phyloP scores from a whole-genome alignment of 2,797 vertebrate genomes.

The Erpetoichthys calabaricus region DNA sequence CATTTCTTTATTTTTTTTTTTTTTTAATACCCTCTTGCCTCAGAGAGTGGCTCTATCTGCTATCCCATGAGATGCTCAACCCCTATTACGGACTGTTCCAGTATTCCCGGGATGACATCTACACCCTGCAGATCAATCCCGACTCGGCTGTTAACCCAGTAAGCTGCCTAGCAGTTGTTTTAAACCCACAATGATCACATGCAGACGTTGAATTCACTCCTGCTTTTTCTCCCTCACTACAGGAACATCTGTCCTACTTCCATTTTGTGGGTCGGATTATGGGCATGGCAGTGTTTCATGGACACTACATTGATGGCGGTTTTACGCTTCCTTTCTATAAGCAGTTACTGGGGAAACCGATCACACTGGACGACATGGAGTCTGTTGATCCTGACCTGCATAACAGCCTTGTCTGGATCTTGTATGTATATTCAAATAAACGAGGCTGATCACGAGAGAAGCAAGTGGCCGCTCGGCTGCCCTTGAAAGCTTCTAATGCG shows the following conservation, averaged over 20 bases:
- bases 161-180: slow-evolving; percentile 16
- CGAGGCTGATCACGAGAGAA: no score
- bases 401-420: slow-evolving; percentile 96
- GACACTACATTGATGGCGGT: slow-evolving; percentile 93
- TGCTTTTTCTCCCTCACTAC: slow-evolving; percentile 14
- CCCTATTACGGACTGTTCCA: slow-evolving; percentile 96
- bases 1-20: not conserved
- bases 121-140: slow-evolving; percentile 91
- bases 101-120: slow-evolving; percentile 93
- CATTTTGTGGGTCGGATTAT: slow-evolving; percentile 94
- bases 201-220: no score
- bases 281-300: slow-evolving; percentile 96
- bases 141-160: slow-evolving; percentile 95
- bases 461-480: not conserved
- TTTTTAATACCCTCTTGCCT: not conserved
- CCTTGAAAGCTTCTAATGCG: not conserved
- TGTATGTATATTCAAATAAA: slow-evolving; percentile 54
- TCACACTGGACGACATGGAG: slow-evolving; percentile 94
- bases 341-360: slow-evolving; percentile 89
- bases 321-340: slow-evolving; percentile 95
- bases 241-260: slow-evolving; percentile 96
- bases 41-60: slow-evolving; percentile 91
- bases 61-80: slow-evolving; percentile 96
- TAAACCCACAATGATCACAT: not conserved
- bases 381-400: slow-evolving; percentile 92